phyloP scores from a whole-genome alignment of 2,113 vertebrate genomes.

The Cottus gobio region DNA sequence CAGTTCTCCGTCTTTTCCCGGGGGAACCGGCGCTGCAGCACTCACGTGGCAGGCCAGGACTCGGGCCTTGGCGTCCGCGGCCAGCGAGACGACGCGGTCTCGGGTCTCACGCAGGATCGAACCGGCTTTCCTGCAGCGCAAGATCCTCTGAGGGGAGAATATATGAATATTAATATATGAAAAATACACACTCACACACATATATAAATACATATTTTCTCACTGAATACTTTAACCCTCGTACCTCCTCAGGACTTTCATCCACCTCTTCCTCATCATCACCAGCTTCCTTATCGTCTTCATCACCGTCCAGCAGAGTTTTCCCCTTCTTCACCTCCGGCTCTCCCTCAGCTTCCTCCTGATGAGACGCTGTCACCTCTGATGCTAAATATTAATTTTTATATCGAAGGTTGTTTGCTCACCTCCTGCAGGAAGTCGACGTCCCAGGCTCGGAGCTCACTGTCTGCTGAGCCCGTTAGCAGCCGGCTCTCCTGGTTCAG shows the following conservation, averaged over 20 bases:
- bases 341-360: constrained; percentile 87
- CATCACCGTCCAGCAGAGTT: constrained; percentile 72
- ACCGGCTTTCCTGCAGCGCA: constrained; percentile 89
- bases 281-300: constrained; percentile 30
- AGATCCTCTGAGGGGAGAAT: constrained; percentile 83
- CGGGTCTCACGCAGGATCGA: constrained; percentile 93
- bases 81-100: constrained; percentile 89
- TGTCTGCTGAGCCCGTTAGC: constrained; percentile 93
- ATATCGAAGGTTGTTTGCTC: constrained; percentile 25
- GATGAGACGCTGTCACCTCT: constrained; percentile 5
- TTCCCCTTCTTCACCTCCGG: constrained; percentile 90
- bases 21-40: too few relatives aligned
- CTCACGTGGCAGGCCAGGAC: constrained; percentile 95
- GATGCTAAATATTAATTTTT: too few relatives aligned
- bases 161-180: neutral
- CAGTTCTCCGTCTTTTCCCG: too few relatives aligned
- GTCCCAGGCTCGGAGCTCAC: constrained; percentile 95
- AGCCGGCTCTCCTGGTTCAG: constrained; percentile 88
- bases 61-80: constrained; percentile 83
- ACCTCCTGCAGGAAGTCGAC: constrained; percentile 85
- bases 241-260: constrained; percentile 88
- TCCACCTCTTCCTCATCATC: constrained; percentile 73
- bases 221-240: neutral
- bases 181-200: neutral
- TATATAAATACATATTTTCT: neutral